Evolutionary conservation across 1,140 invertebrate genomes (phyloP).

Genomic region (Listronotus oregonensis): DNA sequence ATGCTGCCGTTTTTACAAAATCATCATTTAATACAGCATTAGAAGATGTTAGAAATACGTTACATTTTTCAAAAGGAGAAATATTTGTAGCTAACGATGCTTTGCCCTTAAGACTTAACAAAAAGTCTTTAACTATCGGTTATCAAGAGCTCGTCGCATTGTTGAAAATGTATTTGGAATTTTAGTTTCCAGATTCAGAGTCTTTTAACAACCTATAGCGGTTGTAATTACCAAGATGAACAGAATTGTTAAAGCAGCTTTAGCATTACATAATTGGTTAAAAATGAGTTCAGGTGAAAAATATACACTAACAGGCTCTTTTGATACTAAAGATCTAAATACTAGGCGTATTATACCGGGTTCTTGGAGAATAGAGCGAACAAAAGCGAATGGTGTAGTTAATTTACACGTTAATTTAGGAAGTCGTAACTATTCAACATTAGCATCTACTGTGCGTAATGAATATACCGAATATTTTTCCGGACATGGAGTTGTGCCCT

Average conservation of each 20-base stretch:
- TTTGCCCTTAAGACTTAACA: conserved; percentile 39
- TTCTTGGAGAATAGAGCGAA: conserved; percentile 29
- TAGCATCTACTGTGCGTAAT: no score
- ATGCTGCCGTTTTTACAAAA: conserved; percentile 11
- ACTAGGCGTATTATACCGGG: conserved; percentile 21
- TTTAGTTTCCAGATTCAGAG: no score
- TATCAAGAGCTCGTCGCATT: no score
- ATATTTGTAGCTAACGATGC: conserved; percentile 44
- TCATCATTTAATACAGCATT: conserved; percentile 22
- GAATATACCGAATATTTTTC: no score
- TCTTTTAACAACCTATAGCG: conserved; percentile 21
- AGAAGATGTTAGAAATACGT: conserved; percentile 27
- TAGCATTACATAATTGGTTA: conserved; percentile 25
- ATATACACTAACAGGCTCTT: conserved; percentile 24
- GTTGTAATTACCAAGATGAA: conserved; percentile 11
- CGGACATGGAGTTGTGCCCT: no score
- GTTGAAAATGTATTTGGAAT: no score
- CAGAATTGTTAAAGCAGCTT: conserved; percentile 30
- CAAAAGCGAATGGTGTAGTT: conserved; percentile 15
- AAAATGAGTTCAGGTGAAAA: conserved; percentile 24
- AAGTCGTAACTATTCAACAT: no score
- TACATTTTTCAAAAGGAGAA: conserved; percentile 38
- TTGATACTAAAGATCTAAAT: conserved; percentile 31
- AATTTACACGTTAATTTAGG: conserved; percentile 18
- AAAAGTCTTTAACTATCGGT: conserved; percentile 40